Evolutionary conservation across 2,113 vertebrate genomes (phyloP).

Genomic region (Microtus richardsoni): DNA sequence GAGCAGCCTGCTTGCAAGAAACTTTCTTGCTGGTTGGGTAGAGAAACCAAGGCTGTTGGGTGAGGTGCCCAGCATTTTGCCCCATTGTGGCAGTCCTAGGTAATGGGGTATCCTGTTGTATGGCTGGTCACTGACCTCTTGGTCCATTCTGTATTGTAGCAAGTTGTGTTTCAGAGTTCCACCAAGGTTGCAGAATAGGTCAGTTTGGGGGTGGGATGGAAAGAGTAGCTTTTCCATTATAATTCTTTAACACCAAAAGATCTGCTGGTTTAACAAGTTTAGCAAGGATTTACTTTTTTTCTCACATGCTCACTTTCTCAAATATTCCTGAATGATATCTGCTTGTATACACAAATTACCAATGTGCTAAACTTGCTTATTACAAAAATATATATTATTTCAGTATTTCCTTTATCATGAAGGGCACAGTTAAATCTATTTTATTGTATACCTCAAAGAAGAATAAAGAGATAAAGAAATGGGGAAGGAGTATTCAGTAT

Average conservation of each 20-base stretch:
- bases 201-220: too few species aligned
- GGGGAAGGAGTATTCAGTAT: neutral
- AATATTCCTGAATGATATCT: neutral
- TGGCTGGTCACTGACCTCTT: too few species aligned
- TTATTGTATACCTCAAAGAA: neutral
- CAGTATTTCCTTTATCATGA: neutral
- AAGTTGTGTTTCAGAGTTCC: too few species aligned
- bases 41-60: too few species aligned
- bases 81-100: too few species aligned
- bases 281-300: neutral
- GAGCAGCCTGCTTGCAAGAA: too few species aligned
- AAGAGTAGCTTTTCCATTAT: too few species aligned
- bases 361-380: neutral
- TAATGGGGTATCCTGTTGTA: too few species aligned
- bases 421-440: neutral
- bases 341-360: neutral
- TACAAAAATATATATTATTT: neutral
- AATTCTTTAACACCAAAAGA: neutral
- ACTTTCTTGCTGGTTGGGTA: too few species aligned
- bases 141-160: too few species aligned
- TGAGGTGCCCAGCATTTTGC: too few species aligned
- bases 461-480: neutral
- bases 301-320: neutral
- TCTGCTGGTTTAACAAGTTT: neutral
- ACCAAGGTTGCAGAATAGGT: too few species aligned